phyloP scores from a whole-genome alignment of 1,140 invertebrate genomes.

The Papilio glaucus region DNA sequence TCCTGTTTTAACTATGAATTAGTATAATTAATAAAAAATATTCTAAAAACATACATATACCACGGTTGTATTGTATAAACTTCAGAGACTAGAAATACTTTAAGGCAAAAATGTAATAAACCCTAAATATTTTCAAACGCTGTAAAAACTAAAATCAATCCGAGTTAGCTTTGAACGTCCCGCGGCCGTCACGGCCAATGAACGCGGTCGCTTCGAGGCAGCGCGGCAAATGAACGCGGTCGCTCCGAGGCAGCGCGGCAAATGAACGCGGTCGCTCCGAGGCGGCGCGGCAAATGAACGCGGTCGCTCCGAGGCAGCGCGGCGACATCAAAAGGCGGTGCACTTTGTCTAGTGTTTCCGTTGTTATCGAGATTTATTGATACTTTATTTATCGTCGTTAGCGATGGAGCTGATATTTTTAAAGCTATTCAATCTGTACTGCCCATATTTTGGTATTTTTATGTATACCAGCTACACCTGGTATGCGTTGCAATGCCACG shows the following conservation, averaged over 20 bases:
- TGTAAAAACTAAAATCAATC: constrained; percentile 16
- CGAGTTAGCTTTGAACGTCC: neutral
- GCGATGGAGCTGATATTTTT: constrained; percentile 5
- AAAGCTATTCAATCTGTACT: constrained; percentile 14
- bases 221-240: too few species aligned
- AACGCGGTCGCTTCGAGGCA: neutral
- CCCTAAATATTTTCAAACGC: neutral
- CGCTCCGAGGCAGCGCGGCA: neutral
- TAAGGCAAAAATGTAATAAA: too few species aligned
- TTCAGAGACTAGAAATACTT: too few species aligned
- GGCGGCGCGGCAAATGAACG: neutral
- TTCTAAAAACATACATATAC: too few species aligned
- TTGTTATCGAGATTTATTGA: constrained; percentile 25
- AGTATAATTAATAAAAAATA: too few species aligned
- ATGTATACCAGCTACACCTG: too few species aligned
- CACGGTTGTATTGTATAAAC: too few species aligned
- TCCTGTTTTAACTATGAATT: too few species aligned
- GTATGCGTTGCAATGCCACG: too few species aligned
- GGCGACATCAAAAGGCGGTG: constrained; percentile 30
- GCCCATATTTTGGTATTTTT: neutral
- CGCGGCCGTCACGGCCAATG: neutral
- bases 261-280: neutral
- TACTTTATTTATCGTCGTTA: constrained; percentile 28
- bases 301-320: neutral
- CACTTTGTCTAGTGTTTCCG: constrained; percentile 26